phyloP scores from a whole-genome alignment of 2,888 invertebrate species.

The Lamellibrachia satsuma region DNA sequence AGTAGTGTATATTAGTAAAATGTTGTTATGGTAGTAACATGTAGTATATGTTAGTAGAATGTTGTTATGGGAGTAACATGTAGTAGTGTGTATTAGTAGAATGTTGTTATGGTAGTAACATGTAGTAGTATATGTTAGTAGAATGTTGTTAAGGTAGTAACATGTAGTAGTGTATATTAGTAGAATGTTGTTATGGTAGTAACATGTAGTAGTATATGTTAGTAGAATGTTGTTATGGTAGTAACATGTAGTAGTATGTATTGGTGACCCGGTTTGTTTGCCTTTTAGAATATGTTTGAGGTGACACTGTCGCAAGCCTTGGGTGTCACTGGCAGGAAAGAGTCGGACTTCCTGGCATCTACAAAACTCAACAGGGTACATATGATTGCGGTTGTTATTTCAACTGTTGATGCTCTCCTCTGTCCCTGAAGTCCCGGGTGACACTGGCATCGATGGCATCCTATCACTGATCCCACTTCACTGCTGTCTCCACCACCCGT shows the following conservation, averaged over 20 bases:
- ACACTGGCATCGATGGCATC: no score
- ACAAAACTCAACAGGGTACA: conserved; percentile 73
- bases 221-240: background rate
- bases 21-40: background rate
- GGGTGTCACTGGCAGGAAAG: conserved; percentile 69
- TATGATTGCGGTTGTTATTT: no score
- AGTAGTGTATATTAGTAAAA: background rate
- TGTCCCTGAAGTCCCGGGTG: no score
- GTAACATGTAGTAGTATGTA: background rate
- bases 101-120: background rate
- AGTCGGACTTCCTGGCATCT: conserved; percentile 67
- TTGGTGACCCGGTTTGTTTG: background rate
- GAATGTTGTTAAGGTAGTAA: background rate
- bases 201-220: background rate
- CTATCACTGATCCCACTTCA: no score
- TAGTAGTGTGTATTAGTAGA: background rate
- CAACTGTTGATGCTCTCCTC: no score
- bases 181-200: background rate
- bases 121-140: background rate
- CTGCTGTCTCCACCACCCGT: no score
- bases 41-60: background rate
- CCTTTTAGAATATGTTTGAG: conserved; percentile 85
- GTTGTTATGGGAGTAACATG: background rate
- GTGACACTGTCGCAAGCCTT: conserved; percentile 89
- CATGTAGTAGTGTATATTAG: background rate